Evolutionary conservation across 2,888 invertebrate species (phyloP), one percentile per base, ranked within the genome.

Genomic region (Gymnoscelis rufifasciata): DNA sequence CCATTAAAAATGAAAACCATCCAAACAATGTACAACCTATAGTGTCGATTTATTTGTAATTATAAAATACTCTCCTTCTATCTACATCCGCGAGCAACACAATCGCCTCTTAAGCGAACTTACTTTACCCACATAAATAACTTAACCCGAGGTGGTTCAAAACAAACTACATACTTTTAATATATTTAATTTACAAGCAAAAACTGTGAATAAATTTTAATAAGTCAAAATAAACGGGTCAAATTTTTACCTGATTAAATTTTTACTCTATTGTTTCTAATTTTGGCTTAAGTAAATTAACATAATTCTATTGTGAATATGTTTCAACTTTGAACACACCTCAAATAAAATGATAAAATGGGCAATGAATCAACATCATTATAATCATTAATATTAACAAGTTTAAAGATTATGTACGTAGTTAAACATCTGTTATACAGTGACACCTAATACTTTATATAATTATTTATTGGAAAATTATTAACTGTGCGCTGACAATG

Each of bases 381-480:
- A 83, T 84, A 84, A 79, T 78, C 60, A 80, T 81, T 49, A 80
- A 79, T 83, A 83, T 80, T 88, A 88, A 88, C 84, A 84, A 81
- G 74, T 80, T 83, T 82, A 87, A 83, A 84, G 76, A 84, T 83
- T 82, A 86, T 84, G 81, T 83, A 77, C 66, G 75, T 76, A 75
- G 73, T 78, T 77, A 83, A 86, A 88, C 82, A 83, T 76, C 87
- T 87, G 88, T 87, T 86, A 83, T 78, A 87, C 84, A 88, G 88
- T 77, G 84, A 88, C 83, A 84, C 79, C 82, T 87, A 88, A 71
- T 79, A 80, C 72, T 78, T 78, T 72, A n/a, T 50, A 45, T 50
- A 73, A 71, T 74, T 71, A 68, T 71, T 66, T 72, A 75, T 73
- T 79, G 75, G 62, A 72, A 59, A 70, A 52, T 52, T 64, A 63